Percentiles rank a stretch among this genome's conserved stretches.
Conservation (phyloP, 2,797 vertebrate genomes). For the Sebastes hopkinsi region DNA sequence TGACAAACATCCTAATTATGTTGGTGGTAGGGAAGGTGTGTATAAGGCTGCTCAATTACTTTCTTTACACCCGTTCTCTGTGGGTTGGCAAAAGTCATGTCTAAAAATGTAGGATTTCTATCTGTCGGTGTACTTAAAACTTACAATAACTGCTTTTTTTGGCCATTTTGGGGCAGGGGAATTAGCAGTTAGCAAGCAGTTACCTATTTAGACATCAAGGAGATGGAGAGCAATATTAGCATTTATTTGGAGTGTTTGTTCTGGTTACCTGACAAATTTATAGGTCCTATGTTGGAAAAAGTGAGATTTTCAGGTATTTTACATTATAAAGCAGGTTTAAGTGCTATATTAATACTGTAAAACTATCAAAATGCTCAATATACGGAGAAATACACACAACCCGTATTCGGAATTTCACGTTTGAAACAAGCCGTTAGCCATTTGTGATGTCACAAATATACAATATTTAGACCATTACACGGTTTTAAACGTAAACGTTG, state of each 20-base stretch:
- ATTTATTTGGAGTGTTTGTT: not conserved
- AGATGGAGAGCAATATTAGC: not conserved
- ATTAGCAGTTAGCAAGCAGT: not conserved
- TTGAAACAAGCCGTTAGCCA: too few relatives aligned
- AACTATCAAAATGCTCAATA: too few relatives aligned
- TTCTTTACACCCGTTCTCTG: not conserved
- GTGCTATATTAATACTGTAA: too few relatives aligned
- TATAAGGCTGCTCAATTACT: not conserved
- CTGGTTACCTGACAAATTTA: too few relatives aligned
- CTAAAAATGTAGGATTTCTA: not conserved
- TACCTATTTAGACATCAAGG: not conserved
- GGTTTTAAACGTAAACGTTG: too few relatives aligned
- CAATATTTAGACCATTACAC: too few relatives aligned
- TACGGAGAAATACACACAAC: too few relatives aligned
- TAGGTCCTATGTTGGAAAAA: too few relatives aligned
- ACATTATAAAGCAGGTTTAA: too few relatives aligned
- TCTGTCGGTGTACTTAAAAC: not conserved
- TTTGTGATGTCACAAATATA: too few relatives aligned
- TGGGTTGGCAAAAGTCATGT: not conserved
- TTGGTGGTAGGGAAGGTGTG: slow-evolving; percentile 87
- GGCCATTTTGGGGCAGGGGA: not conserved
- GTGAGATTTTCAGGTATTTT: too few relatives aligned
- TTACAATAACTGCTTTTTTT: not conserved
- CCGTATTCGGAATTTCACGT: too few relatives aligned
- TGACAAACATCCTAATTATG: slow-evolving; percentile 84